These are phyloP conservation scores for Diglossa brunneiventris DNA, from an alignment of 2,113 vertebrate genomes.

Conservation along the genomic window DNA sequence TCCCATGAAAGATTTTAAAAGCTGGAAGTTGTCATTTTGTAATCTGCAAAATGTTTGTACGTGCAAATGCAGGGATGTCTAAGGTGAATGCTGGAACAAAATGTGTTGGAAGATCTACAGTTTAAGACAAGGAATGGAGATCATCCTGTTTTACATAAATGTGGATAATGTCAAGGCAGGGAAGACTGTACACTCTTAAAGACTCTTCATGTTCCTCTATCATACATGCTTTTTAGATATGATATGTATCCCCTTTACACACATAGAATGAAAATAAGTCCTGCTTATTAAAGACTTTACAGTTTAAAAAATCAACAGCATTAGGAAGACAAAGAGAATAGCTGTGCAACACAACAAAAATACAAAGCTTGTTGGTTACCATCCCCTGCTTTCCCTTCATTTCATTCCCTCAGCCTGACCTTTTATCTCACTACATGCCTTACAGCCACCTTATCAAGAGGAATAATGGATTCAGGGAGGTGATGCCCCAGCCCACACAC, in stretches of 20 bases:
- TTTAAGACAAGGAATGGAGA: background rate
- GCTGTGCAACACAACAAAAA: background rate
- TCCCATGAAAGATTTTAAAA: background rate
- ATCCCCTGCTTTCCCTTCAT: background rate
- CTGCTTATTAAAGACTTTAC: background rate
- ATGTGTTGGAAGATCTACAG: background rate
- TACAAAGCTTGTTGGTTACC: background rate
- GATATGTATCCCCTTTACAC: background rate
- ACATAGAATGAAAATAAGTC: background rate
- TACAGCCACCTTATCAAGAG: background rate
- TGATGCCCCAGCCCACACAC: background rate
- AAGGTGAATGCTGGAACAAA: background rate
- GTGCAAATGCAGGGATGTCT: background rate
- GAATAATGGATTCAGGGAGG: background rate
- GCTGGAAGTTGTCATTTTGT: background rate
- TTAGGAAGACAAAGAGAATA: conserved; percentile 18
- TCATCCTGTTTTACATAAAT: background rate
- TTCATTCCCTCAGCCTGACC: background rate
- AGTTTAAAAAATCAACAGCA: background rate
- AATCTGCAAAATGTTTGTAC: background rate
- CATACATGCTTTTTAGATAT: background rate
- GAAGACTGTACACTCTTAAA: background rate
- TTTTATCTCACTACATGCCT: background rate
- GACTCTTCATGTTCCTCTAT: background rate
- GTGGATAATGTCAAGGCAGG: background rate